Conservation (phyloP, 2,888 invertebrate species). For the Augiades crinisus region DNA sequence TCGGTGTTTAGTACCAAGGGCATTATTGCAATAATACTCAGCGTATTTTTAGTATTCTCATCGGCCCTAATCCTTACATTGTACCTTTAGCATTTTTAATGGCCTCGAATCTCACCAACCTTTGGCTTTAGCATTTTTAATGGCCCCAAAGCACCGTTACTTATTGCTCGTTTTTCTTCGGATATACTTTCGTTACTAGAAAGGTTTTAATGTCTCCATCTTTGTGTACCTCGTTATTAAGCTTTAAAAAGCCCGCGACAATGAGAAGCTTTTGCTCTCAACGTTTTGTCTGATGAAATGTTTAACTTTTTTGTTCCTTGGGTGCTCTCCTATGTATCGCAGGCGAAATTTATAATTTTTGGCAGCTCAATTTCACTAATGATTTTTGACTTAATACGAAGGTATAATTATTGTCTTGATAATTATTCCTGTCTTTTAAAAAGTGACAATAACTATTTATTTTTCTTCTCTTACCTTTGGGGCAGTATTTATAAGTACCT, state of each 20-base stretch:
- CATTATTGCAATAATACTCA: no score
- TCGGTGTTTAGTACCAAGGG: no score
- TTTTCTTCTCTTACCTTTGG: background rate
- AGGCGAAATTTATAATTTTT: background rate
- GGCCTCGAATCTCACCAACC: slow-evolving; percentile 30
- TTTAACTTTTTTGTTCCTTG: slow-evolving; percentile 40
- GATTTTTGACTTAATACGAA: background rate
- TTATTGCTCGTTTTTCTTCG: slow-evolving; percentile 60
- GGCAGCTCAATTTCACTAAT: background rate
- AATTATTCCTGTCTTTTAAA: background rate
- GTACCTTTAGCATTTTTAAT: slow-evolving; percentile 25
- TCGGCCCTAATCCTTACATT: no score
- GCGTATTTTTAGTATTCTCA: no score
- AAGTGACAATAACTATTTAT: background rate
- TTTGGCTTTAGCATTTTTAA: no score
- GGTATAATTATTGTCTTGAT: background rate
- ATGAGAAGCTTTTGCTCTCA: slow-evolving; percentile 54
- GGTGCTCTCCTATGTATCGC: background rate
- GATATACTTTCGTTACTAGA: slow-evolving; percentile 57
- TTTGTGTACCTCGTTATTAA: slow-evolving; percentile 68
- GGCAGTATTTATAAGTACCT: no score
- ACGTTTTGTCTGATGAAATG: slow-evolving; percentile 56
- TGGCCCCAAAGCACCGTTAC: slow-evolving; percentile 29
- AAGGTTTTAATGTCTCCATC: slow-evolving; percentile 71
- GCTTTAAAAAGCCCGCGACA: slow-evolving; percentile 63